Evolutionary conservation across 2,888 invertebrate genomes (phyloP).

Genomic region (Arge pagana): DNA sequence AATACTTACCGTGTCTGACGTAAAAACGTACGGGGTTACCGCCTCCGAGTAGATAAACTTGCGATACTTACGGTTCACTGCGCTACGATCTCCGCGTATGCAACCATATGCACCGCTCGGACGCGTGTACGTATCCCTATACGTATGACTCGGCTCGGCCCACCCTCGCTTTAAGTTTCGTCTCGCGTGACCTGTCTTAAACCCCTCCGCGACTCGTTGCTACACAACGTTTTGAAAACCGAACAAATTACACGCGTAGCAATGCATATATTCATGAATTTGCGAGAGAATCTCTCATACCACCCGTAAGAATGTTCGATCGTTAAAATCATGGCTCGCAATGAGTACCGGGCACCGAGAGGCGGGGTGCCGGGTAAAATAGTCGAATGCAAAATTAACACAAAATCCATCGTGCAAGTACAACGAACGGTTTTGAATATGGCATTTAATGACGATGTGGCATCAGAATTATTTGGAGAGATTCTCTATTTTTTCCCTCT

Average conservation of each 20-base stretch:
- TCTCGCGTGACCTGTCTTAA: slow-evolving; percentile 37
- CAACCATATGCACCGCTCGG: background rate
- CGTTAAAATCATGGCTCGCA: too few species aligned
- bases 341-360: too few species aligned
- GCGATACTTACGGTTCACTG: background rate
- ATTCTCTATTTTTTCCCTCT: slow-evolving; percentile 9
- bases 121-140: background rate
- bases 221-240: slow-evolving; percentile 18
- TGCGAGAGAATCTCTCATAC: too few species aligned
- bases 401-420: too few species aligned
- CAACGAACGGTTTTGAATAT: too few species aligned
- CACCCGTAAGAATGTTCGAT: too few species aligned
- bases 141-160: slow-evolving; percentile 8
- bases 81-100: too few species aligned
- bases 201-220: slow-evolving; percentile 33
- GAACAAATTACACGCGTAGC: background rate
- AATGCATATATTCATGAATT: too few species aligned
- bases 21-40: background rate
- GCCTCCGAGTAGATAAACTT: slow-evolving; percentile 1
- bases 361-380: too few species aligned
- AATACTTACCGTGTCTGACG: background rate
- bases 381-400: too few species aligned
- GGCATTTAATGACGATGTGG: too few species aligned
- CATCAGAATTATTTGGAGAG: too few species aligned
- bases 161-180: slow-evolving; percentile 34